Base-by-base conservation (phyloP, 2,888 invertebrate genomes). In the Cantharis rustica region DNA sequence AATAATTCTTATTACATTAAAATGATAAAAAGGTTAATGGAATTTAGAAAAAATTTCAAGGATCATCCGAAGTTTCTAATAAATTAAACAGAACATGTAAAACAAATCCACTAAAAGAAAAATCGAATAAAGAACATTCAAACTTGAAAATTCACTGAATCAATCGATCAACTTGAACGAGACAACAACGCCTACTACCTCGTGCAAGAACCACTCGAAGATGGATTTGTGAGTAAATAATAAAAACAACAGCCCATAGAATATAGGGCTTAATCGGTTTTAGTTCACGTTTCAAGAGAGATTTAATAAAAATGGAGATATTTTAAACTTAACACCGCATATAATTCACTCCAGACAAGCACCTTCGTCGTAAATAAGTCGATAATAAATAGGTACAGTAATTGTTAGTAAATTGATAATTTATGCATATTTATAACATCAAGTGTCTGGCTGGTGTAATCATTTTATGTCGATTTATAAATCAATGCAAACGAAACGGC, bases 141-240 rank as follows among this genome's bases (percentile, higher is more conserved):
- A 84, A 83, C 84, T 84, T 82, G 83, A 83, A 84, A 83, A 83
- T 84, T 83, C 84, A 82, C 80, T 81, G 84, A 84, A 84, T 82
- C 83, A 84, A 84, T 84, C 83, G 84, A 84, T 84, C 83, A 83
- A 79, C 78, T 79, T 70, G 78, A 78, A 80, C 79, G 77, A 78
- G 77, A 75, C 80, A 81, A 82, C 80, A 83, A 82, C 83, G 81
- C 83, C 82, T 84, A 81, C 81, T 77, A 80, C 80, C 80, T 79
- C 69, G 69, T 75, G 77, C 77, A 77, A 81, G 84, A 84, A 84
- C 84, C 84, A 84, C 84, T 79, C 81, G 82, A 84, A 83, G 82
- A 79, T 73, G 80, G 79, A 82, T 77, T 76, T 79, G 74, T 75
- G 76, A 71, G 75, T 74, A 80, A 80, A 77, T 77, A 79, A 17